Percentiles rank a stretch among this genome's conserved stretches.
phyloP scores from a whole-genome alignment of 2,888 invertebrate genomes.

The Peribatodes rhomboidaria region DNA sequence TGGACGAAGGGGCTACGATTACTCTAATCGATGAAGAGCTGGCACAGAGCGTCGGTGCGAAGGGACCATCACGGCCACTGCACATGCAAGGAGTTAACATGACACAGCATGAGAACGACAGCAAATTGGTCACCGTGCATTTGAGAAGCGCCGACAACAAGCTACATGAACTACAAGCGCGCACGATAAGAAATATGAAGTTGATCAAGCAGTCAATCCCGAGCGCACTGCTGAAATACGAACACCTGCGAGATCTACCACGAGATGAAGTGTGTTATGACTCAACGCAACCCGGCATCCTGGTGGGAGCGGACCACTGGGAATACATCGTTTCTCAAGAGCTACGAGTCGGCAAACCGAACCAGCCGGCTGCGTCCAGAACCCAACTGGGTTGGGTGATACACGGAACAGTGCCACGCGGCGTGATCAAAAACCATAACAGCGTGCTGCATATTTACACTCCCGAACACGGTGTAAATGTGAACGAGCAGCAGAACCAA shows the following conservation, averaged over 20 bases:
- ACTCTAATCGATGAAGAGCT: neutral
- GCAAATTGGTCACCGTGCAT: neutral
- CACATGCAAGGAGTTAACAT: slow-evolving; percentile 3
- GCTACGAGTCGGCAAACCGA: neutral
- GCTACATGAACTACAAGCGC: neutral
- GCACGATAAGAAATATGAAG: neutral
- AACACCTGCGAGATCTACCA: slow-evolving; percentile 2
- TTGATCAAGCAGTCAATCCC: slow-evolving; percentile 3
- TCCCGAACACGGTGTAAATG: neutral
- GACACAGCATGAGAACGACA: neutral
- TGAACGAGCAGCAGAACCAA: slow-evolving; percentile 2
- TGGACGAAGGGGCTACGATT: neutral
- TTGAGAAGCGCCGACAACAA: neutral
- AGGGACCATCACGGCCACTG: neutral
- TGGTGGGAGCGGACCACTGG: slow-evolving; percentile 1
- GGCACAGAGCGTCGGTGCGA: neutral
- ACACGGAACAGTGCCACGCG: slow-evolving; percentile 4
- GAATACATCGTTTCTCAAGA: neutral
- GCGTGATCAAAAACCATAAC: neutral
- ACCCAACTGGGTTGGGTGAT: slow-evolving; percentile 9
- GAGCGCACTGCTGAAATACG: neutral
- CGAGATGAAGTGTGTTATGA: neutral
- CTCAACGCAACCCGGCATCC: neutral
- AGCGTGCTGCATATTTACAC: slow-evolving; percentile 13
- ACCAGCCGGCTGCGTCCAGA: slow-evolving; percentile 8